A percentile compares a stretch with the other conserved stretches of the same genome.
Conservation (phyloP, 1,140 invertebrate genomes). For the Conopomorpha cramerella region DNA sequence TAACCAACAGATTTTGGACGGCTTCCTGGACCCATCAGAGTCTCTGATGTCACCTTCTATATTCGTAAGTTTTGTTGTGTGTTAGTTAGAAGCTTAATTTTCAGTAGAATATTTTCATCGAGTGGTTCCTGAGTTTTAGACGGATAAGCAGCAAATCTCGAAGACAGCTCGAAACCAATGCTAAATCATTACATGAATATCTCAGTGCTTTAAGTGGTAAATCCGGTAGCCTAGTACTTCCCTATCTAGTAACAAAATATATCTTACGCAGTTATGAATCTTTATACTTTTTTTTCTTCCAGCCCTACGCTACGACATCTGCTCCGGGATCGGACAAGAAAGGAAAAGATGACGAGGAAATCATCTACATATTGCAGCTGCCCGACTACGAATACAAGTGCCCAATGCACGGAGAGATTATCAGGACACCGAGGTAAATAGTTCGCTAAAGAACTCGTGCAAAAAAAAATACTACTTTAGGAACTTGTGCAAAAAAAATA, state of each 20-base stretch:
- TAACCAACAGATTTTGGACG: conserved; percentile 46
- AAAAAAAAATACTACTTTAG: too few relatives aligned
- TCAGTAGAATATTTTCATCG: background rate
- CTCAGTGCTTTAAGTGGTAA: too few relatives aligned
- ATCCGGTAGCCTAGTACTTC: too few relatives aligned
- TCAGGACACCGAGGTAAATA: conserved; percentile 35
- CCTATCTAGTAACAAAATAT: background rate
- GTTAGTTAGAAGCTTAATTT: background rate
- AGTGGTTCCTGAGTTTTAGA: background rate
- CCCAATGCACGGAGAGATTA: conserved; percentile 29
- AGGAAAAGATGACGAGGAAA: conserved; percentile 31
- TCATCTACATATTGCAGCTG: conserved; percentile 40
- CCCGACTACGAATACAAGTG: conserved; percentile 42
- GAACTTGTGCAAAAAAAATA: too few relatives aligned
- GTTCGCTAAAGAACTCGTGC: too few relatives aligned
- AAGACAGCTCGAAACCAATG: background rate
- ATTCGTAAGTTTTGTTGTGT: conserved; percentile 27
- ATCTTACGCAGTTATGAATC: too few relatives aligned
- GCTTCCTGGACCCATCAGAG: conserved; percentile 28
- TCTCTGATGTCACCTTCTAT: conserved; percentile 41
- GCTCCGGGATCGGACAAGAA: conserved; percentile 20
- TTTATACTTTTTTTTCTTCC: conserved; percentile 6
- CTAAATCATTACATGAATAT: too few relatives aligned
- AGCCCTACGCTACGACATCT: conserved; percentile 32
- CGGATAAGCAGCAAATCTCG: background rate